phyloP scores from a whole-genome alignment of 92 coral and sea anemone species.

The Zoanthus sociatus region DNA sequence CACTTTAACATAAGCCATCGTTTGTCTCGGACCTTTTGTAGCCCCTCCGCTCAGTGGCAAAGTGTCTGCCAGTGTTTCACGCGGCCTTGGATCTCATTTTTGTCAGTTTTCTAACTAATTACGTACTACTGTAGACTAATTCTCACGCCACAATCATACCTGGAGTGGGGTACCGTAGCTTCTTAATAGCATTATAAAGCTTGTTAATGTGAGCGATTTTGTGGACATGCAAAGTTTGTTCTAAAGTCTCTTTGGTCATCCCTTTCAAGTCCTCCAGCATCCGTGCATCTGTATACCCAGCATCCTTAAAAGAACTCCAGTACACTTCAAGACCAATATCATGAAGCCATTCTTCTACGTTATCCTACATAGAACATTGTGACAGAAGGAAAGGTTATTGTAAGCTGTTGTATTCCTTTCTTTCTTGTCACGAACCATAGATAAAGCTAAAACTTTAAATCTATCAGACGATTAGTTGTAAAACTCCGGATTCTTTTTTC shows the following conservation, averaged over 20 bases:
- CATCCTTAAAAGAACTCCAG: slow-evolving; percentile 75
- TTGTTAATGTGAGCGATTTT: slow-evolving; percentile 84
- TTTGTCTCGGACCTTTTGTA: too few species aligned
- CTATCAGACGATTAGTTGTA: too few species aligned
- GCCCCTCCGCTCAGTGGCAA: too few species aligned
- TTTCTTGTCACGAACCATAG: too few species aligned
- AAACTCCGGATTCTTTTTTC: too few species aligned
- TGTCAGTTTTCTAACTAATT: too few species aligned
- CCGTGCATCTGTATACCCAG: slow-evolving; percentile 82
- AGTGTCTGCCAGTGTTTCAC: too few species aligned
- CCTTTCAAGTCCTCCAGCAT: slow-evolving; percentile 88
- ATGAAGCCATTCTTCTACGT: slow-evolving; percentile 81
- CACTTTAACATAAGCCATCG: too few species aligned
- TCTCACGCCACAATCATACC: slow-evolving; percentile 51
- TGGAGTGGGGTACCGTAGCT: slow-evolving; percentile 88
- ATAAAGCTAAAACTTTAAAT: too few species aligned
- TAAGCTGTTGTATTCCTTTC: too few species aligned
- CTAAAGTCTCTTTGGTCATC: slow-evolving; percentile 69
- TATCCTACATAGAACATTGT: slow-evolving; percentile 56
- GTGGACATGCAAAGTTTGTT: slow-evolving; percentile 58
- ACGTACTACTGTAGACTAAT: too few species aligned
- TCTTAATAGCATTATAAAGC: slow-evolving; percentile 83
- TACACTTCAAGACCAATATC: slow-evolving; percentile 88
- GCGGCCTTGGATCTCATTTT: too few species aligned
- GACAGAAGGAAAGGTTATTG: not conserved